Conservation (phyloP, 1,140 invertebrate species). For the Nylanderia fulva region DNA sequence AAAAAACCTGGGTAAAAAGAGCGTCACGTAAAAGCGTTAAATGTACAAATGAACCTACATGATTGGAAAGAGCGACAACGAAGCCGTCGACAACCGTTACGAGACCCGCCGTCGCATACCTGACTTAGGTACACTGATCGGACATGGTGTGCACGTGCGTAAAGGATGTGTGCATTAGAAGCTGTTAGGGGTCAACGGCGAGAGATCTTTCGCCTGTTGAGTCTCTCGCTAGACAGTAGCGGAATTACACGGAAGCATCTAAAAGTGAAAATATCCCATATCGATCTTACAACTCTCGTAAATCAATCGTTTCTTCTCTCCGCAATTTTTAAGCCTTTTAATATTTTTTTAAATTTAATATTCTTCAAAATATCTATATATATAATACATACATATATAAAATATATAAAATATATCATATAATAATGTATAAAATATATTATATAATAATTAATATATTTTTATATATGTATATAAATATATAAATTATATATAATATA, state of each 20-base stretch:
- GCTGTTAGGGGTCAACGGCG: constrained; percentile 60
- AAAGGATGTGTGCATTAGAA: constrained; percentile 38
- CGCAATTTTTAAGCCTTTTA: background rate
- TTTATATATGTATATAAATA: too few relatives aligned
- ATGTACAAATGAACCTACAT: constrained; percentile 57
- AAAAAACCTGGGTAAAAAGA: constrained; percentile 25
- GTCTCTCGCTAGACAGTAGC: background rate
- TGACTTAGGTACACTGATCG: constrained; percentile 49
- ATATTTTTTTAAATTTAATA: too few relatives aligned
- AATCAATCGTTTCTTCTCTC: background rate
- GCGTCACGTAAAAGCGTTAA: constrained; percentile 55
- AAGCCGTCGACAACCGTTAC: constrained; percentile 72
- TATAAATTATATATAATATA: too few relatives aligned
- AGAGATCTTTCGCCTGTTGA: constrained; percentile 31
- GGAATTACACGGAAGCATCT: background rate
- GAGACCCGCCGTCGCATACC: constrained; percentile 66
- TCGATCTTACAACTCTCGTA: background rate
- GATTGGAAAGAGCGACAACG: constrained; percentile 71
- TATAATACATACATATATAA: too few relatives aligned
- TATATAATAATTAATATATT: too few relatives aligned
- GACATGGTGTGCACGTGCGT: background rate
- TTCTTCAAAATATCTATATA: background rate
- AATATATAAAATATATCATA: too few relatives aligned
- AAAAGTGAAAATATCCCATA: constrained; percentile 23
- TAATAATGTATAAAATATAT: too few relatives aligned